Percentiles rank a stretch among this genome's conserved stretches.
These are phyloP conservation scores for Monochamus alternatus DNA, from an alignment of 2,888 invertebrate species.

Conservation along the genomic window DNA sequence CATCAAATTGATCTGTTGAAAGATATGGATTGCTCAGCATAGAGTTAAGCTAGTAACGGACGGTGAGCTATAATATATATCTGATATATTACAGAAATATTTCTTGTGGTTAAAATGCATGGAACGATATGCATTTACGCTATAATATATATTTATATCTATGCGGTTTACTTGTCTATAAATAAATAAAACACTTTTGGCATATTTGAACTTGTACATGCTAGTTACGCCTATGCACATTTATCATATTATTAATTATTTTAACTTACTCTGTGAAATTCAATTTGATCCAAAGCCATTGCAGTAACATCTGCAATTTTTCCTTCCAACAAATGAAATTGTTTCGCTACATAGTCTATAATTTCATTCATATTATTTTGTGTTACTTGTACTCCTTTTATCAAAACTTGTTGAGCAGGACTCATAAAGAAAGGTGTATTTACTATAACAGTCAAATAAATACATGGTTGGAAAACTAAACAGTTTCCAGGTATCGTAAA, in stretches of 20 bases:
- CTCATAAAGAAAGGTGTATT: slow-evolving; percentile 83
- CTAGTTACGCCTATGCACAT: no score
- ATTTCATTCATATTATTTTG: slow-evolving; percentile 75
- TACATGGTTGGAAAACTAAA: slow-evolving; percentile 77
- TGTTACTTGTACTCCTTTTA: slow-evolving; percentile 80
- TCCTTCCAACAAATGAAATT: slow-evolving; percentile 76
- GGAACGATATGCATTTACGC: no score
- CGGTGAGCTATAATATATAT: no score
- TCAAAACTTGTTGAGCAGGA: slow-evolving; percentile 81
- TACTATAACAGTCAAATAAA: slow-evolving; percentile 84
- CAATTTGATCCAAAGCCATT: slow-evolving; percentile 74
- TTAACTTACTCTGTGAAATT: slow-evolving; percentile 68
- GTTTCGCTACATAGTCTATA: slow-evolving; percentile 74
- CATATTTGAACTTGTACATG: no score
- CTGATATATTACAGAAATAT: no score
- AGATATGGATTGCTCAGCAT: no score
- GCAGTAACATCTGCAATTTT: slow-evolving; percentile 75
- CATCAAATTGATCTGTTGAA: no score
- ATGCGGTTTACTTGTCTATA: no score
- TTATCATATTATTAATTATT: neutral
- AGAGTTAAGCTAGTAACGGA: no score
- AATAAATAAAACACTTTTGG: no score
- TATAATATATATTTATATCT: no score
- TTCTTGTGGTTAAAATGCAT: no score
- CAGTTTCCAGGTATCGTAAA: slow-evolving; percentile 80